A percentile compares a stretch with the other conserved stretches of the same genome.
These are phyloP conservation scores for Lindbergichthys nudifrons DNA, from an alignment of 2,797 vertebrate genomes.

Conservation along the genomic window DNA sequence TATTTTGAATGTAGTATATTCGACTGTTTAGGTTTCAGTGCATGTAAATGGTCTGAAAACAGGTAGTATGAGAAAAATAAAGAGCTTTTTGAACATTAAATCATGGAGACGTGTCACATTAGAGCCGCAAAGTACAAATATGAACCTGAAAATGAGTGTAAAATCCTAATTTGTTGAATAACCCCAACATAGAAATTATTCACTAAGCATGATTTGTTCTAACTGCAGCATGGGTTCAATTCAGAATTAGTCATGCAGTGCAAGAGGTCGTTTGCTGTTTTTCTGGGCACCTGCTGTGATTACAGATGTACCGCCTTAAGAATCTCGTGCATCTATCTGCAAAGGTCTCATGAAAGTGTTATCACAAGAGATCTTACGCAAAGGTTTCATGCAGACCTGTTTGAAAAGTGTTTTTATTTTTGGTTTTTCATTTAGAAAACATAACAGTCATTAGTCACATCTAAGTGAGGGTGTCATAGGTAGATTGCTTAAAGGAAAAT, in stretches of 20 bases:
- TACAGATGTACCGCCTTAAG: conserved; percentile 21
- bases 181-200: background rate
- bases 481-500: conserved; percentile 10
- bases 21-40: too few relatives aligned
- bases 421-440: conserved; percentile 8
- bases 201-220: background rate
- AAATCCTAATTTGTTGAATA: background rate
- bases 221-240: conserved; percentile 3
- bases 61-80: too few relatives aligned
- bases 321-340: conserved; percentile 24
- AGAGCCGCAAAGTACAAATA: too few relatives aligned
- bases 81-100: too few relatives aligned
- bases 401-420: conserved; percentile 17
- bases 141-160: too few relatives aligned
- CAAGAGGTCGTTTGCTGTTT: conserved; percentile 2
- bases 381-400: conserved; percentile 13
- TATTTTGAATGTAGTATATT: too few relatives aligned
- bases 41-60: too few relatives aligned
- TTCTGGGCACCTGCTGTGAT: conserved; percentile 28
- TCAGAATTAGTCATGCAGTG: conserved; percentile 13
- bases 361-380: conserved; percentile 28
- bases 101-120: too few relatives aligned
- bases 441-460: conserved; percentile 30
- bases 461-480: conserved; percentile 22
- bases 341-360: conserved; percentile 49